These are phyloP conservation scores for Ceratosolen fusciceps DNA, from an alignment of 1,140 invertebrate species.

Conservation along the genomic window DNA sequence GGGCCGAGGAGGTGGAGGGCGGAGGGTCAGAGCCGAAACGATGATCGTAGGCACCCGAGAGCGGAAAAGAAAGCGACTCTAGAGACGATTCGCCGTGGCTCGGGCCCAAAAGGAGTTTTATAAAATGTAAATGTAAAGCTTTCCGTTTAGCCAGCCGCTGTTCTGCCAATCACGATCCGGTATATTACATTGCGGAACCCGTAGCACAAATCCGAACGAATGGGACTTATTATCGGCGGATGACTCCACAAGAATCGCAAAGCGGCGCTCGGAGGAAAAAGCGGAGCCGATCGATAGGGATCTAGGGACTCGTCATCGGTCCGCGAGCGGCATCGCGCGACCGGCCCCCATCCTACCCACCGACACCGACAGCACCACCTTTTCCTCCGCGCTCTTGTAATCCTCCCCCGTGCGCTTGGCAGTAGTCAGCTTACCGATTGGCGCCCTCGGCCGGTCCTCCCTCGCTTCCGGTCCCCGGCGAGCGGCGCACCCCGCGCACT, in stretches of 20 bases:
- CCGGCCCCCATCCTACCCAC: background rate
- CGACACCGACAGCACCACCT: background rate
- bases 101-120: background rate
- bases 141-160: background rate
- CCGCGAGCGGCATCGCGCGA: background rate
- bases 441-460: background rate
- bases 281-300: background rate
- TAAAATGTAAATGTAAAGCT: background rate
- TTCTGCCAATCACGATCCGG: slow-evolving; percentile 4
- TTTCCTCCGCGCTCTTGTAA: too few species aligned
- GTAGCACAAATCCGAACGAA: slow-evolving; percentile 6
- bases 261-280: background rate
- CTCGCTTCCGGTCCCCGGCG: background rate
- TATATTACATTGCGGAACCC: background rate
- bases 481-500: background rate
- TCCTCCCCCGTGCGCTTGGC: background rate
- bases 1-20: too few species aligned
- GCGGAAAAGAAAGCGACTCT: too few species aligned
- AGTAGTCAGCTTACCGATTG: background rate
- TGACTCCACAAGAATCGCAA: slow-evolving; percentile 8
- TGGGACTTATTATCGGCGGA: slow-evolving; percentile 1
- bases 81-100: too few species aligned
- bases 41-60: too few species aligned
- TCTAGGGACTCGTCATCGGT: background rate
- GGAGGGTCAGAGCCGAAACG: too few species aligned